phyloP scores from a whole-genome alignment of 2,797 vertebrate genomes.

The Euthynnus affinis region DNA sequence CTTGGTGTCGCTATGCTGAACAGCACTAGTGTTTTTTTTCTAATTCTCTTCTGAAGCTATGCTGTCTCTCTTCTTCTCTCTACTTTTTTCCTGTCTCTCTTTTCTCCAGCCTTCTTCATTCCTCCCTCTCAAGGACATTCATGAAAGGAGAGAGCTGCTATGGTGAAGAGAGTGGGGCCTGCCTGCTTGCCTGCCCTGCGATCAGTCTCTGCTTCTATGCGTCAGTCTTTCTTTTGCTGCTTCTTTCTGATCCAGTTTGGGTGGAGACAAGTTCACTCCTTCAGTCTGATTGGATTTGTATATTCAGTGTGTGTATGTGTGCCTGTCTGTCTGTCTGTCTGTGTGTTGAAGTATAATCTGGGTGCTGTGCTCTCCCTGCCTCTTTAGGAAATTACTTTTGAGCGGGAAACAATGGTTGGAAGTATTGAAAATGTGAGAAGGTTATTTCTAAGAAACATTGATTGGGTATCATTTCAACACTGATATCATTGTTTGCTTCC shows the following conservation, averaged over 20 bases:
- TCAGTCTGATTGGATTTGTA: conserved; percentile 77
- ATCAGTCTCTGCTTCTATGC: conserved; percentile 71
- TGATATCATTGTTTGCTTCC: conserved; percentile 19
- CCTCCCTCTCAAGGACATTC: conserved; percentile 94
- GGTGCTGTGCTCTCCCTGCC: conserved; percentile 27
- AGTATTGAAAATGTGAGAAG: conserved; percentile 27
- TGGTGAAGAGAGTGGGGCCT: conserved; percentile 65
- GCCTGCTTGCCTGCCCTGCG: conserved; percentile 59
- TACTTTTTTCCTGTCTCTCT: conserved; percentile 84
- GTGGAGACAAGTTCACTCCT: conserved; percentile 73
- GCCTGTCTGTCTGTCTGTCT: conserved; percentile 38
- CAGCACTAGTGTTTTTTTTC: conserved; percentile 68
- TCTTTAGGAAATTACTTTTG: conserved; percentile 62
- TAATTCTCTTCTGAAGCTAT: conserved; percentile 35
- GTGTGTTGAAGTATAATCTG: conserved; percentile 45
- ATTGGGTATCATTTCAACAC: conserved; percentile 7
- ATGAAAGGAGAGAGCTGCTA: conserved; percentile 81
- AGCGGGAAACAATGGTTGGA: conserved; percentile 45
- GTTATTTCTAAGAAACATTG: not conserved
- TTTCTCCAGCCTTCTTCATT: conserved; percentile 84
- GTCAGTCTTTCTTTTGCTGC: conserved; percentile 73
- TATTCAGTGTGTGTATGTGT: conserved; percentile 35
- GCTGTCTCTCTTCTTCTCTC: conserved; percentile 76
- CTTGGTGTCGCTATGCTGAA: conserved; percentile 84
- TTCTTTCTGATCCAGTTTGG: conserved; percentile 76